phyloP scores from a whole-genome alignment of 2,888 invertebrate species.

The Synergus itoensis region DNA sequence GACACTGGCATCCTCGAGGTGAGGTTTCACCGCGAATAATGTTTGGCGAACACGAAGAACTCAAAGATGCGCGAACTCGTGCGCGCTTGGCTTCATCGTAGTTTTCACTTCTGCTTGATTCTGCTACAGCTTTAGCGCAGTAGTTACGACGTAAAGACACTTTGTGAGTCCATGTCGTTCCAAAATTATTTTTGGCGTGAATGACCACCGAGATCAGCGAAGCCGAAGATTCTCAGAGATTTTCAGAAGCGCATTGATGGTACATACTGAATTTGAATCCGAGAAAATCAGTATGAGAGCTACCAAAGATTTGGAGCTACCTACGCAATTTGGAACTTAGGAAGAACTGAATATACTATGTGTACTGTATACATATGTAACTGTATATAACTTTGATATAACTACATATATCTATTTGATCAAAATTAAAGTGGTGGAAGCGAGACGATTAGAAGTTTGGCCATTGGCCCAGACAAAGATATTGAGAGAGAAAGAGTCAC shows the following conservation, averaged over 20 bases:
- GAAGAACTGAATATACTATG: background rate
- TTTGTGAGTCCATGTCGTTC: background rate
- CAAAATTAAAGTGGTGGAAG: background rate
- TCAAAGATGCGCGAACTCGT: constrained; percentile 25
- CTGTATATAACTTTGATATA: background rate
- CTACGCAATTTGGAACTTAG: background rate
- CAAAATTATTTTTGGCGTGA: constrained; percentile 62
- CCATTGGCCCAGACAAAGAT: background rate
- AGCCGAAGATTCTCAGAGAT: background rate
- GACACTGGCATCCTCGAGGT: background rate
- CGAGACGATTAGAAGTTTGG: background rate
- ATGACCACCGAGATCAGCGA: constrained; percentile 55
- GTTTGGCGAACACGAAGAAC: constrained; percentile 5
- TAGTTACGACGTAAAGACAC: background rate
- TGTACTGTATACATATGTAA: background rate
- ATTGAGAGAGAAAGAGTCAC: background rate
- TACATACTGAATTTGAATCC: background rate
- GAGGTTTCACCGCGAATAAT: constrained; percentile 27
- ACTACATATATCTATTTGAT: too few species aligned
- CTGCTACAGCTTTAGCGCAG: background rate
- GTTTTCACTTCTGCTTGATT: background rate
- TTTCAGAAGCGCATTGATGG: background rate
- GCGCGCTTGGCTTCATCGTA: background rate
- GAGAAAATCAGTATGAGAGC: background rate
- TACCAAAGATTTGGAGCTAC: background rate